Evolutionary conservation across 92 coral and sea anemone species (phyloP).

Genomic region (Bergia puertoricense): DNA sequence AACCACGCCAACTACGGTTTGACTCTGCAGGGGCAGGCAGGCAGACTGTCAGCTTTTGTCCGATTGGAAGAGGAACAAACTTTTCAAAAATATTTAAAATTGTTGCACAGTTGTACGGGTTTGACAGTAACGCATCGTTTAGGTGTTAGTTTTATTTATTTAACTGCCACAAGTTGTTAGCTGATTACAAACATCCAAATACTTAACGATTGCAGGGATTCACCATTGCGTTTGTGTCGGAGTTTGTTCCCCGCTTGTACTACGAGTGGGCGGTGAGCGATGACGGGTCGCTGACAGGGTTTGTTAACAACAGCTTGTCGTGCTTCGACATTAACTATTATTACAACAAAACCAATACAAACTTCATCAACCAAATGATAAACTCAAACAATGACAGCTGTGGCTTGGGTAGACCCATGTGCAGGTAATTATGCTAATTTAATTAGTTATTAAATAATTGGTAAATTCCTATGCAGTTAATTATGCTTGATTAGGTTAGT

Average conservation of each 20-base stretch:
- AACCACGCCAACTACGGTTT: too few species aligned
- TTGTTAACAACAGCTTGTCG: constrained; percentile 82
- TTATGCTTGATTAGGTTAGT: neutral
- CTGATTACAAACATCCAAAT: neutral
- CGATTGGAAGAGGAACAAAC: too few species aligned
- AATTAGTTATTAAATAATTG: neutral
- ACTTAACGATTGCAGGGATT: constrained; percentile 65
- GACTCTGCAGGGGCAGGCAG: too few species aligned
- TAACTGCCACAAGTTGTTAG: too few species aligned
- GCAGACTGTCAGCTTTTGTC: too few species aligned
- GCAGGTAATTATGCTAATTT: constrained; percentile 66
- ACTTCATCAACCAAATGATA: constrained; percentile 8
- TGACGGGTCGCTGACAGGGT: constrained; percentile 65
- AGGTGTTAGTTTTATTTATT: too few species aligned
- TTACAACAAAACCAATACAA: constrained; percentile 51
- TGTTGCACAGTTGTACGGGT: too few species aligned
- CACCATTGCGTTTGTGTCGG: constrained; percentile 95
- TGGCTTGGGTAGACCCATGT: constrained; percentile 73
- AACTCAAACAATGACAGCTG: constrained; percentile 69
- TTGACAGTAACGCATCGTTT: too few species aligned
- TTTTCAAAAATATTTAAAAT: too few species aligned
- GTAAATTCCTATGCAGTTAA: too few species aligned
- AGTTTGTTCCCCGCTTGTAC: constrained; percentile 93
- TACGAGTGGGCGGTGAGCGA: constrained; percentile 65
- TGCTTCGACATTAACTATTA: constrained; percentile 73